A percentile compares a stretch with the other conserved stretches of the same genome.
Evolutionary conservation across 2,888 invertebrate species (phyloP).

Genomic region (Limnephilus rhombicus): DNA sequence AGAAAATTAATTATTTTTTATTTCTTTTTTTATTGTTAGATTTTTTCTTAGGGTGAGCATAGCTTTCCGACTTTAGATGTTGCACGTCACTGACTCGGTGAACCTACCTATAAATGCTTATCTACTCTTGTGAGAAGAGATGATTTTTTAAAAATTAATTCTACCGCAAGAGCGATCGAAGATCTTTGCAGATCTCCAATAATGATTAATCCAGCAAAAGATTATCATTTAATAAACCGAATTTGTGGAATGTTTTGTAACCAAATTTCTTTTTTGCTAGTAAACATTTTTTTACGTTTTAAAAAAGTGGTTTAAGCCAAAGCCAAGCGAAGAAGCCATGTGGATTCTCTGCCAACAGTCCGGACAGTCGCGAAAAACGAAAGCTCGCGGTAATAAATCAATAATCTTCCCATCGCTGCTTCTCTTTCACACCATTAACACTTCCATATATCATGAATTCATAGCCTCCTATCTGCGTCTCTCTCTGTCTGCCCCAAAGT

Average conservation of each 20-base stretch:
- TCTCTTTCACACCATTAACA: constrained; percentile 66
- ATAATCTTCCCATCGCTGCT: constrained; percentile 64
- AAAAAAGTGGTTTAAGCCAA: background rate
- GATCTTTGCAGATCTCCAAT: background rate
- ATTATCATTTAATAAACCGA: background rate
- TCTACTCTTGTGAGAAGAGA: background rate
- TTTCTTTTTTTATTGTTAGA: too few relatives aligned
- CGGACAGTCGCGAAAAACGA: constrained; percentile 56
- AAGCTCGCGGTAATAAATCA: constrained; percentile 65
- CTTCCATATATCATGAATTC: constrained; percentile 64
- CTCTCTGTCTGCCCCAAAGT: constrained; percentile 43
- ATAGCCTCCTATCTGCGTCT: constrained; percentile 44
- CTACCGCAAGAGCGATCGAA: background rate
- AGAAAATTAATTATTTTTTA: too few relatives aligned
- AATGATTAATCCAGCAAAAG: background rate
- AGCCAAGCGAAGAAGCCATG: constrained; percentile 6
- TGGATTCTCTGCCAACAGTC: constrained; percentile 35
- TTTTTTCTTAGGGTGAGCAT: too few relatives aligned
- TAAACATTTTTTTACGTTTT: background rate
- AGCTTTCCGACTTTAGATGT: too few relatives aligned
- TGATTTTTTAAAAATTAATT: background rate
- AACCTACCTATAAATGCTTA: too few relatives aligned
- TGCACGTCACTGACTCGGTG: too few relatives aligned
- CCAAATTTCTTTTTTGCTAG: background rate
- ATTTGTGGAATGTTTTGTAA: background rate